These are phyloP conservation scores for Drosophila albomicans DNA, from an alignment of 1,140 invertebrate genomes.

Conservation along the genomic window DNA sequence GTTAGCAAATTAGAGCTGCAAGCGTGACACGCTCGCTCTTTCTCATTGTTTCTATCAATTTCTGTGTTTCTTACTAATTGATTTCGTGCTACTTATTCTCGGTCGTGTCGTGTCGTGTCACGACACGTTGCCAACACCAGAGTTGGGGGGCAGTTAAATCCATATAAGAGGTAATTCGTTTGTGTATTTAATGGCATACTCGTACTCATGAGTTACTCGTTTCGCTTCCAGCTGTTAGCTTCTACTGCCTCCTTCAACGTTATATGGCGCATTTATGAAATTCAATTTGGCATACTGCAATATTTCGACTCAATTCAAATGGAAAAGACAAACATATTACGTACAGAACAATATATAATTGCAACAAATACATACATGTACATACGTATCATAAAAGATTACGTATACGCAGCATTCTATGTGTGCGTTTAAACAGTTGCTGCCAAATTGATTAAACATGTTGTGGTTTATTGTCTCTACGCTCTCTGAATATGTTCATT, in stretches of 20 bases:
- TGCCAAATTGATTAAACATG: not conserved
- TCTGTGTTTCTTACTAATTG: not conserved
- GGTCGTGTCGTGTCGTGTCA: not conserved
- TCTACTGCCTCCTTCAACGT: not conserved
- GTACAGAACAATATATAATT: not conserved
- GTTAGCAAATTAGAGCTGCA: not conserved
- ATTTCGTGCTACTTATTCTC: not conserved
- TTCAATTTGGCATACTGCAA: conserved; percentile 14
- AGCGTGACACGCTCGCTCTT: not conserved
- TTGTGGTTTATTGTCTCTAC: not conserved
- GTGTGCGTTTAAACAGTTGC: not conserved
- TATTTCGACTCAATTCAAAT: conserved; percentile 7
- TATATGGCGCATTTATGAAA: conserved; percentile 1
- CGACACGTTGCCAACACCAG: not conserved
- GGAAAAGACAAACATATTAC: conserved; percentile 9
- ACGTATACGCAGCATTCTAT: not conserved
- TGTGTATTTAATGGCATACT: conserved; percentile 16
- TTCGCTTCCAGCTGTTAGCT: conserved; percentile 5
- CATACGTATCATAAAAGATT: not conserved
- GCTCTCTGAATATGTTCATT: not conserved
- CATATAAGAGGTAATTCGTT: conserved; percentile 10
- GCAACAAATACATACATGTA: not conserved
- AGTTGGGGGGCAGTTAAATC: not conserved
- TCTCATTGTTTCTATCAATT: not conserved
- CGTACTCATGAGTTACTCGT: conserved; percentile 6